These are phyloP conservation scores for Metallyticus violacea DNA, from an alignment of 2,888 invertebrate genomes.

Conservation along the genomic window DNA sequence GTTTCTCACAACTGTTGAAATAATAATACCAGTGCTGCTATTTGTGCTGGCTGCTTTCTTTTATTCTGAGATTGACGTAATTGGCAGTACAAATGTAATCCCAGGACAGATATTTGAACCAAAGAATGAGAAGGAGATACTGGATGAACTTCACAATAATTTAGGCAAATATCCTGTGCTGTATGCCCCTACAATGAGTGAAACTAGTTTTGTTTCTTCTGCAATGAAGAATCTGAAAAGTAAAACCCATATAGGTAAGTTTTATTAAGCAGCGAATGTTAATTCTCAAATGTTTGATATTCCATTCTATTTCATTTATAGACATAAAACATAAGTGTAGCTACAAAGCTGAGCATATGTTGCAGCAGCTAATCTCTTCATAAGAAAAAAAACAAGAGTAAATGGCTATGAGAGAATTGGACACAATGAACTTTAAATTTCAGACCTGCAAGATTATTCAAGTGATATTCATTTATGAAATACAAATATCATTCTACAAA, in stretches of 20 bases:
- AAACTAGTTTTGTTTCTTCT: background rate
- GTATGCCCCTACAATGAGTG: background rate
- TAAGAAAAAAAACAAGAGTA: background rate
- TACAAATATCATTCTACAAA: no score
- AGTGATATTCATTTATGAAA: no score
- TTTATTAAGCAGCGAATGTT: no score
- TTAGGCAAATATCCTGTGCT: background rate
- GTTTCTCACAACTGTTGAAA: conserved; percentile 23
- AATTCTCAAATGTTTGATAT: no score
- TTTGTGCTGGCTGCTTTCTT: conserved; percentile 10
- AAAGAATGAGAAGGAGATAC: background rate
- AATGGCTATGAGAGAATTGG: no score
- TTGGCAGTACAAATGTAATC: background rate
- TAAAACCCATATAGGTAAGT: background rate
- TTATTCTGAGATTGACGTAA: background rate
- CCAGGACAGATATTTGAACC: background rate
- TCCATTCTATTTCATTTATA: no score
- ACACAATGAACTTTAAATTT: no score
- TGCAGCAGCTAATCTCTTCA: background rate
- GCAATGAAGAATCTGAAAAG: background rate
- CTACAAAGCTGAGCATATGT: no score
- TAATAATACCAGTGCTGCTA: conserved; percentile 22
- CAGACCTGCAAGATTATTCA: no score
- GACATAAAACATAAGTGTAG: background rate
- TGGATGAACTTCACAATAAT: background rate